Conservation (phyloP, 2,888 invertebrate species). For the Drepana falcataria region DNA sequence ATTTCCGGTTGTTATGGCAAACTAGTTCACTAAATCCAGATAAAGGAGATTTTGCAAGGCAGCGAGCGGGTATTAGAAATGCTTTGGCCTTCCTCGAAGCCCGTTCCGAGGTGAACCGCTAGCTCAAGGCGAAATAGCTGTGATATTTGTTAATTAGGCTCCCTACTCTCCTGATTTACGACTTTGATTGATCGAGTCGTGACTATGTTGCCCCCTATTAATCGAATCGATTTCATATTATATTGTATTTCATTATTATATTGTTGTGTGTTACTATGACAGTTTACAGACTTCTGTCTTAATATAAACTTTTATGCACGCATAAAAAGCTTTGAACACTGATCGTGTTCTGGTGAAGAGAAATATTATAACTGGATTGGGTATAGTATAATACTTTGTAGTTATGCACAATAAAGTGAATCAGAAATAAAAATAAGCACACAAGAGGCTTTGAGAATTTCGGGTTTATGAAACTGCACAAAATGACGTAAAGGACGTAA, state of each 20-base stretch:
- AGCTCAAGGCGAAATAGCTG: slow-evolving; percentile 59
- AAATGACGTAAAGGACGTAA: background rate
- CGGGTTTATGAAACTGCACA: too few species aligned
- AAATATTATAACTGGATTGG: too few species aligned
- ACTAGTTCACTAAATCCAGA: slow-evolving; percentile 33
- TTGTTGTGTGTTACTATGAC: background rate
- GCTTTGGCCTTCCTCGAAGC: slow-evolving; percentile 59
- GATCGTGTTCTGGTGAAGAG: too few species aligned
- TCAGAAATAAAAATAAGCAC: too few species aligned
- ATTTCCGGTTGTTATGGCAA: slow-evolving; percentile 30
- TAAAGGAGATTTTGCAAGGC: slow-evolving; percentile 50
- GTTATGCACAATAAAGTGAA: too few species aligned
- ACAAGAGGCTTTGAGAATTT: too few species aligned
- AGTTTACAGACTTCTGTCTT: too few species aligned
- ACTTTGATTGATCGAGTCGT: slow-evolving; percentile 22
- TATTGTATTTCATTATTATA: background rate
- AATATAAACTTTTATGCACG: too few species aligned
- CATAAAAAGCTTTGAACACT: too few species aligned
- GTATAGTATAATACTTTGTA: too few species aligned
- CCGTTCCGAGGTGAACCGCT: slow-evolving; percentile 62
- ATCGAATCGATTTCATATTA: background rate
- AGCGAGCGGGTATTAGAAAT: slow-evolving; percentile 57
- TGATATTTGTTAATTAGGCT: slow-evolving; percentile 58
- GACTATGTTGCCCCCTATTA: slow-evolving; percentile 22
- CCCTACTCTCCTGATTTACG: slow-evolving; percentile 33